These are phyloP conservation scores for Prunella strophiata DNA, from an alignment of 2,797 vertebrate genomes.

Conservation along the genomic window DNA sequence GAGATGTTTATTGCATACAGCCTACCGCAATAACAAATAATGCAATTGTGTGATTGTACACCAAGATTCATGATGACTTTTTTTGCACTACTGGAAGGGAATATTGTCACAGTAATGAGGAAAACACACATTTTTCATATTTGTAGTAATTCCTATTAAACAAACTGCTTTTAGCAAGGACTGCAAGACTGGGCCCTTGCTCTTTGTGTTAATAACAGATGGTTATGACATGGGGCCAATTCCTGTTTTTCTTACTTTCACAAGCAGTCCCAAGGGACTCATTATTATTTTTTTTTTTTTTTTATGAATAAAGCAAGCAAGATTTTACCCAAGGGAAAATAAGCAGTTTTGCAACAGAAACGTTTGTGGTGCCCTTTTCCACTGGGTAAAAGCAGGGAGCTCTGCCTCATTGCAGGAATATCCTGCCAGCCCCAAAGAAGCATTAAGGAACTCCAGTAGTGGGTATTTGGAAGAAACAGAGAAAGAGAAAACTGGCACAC, in stretches of 20 bases:
- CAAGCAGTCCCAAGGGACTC: constrained; percentile 6
- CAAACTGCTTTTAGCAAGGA: constrained; percentile 43
- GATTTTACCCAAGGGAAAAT: constrained; percentile 36
- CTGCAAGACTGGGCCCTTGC: not conserved
- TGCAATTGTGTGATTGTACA: not conserved
- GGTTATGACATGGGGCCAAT: constrained; percentile 46
- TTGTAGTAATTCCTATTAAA: constrained; percentile 43
- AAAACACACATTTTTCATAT: constrained; percentile 59
- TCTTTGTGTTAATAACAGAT: constrained; percentile 54
- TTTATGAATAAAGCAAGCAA: constrained; percentile 8
- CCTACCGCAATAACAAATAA: not conserved
- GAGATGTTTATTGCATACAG: constrained; percentile 28
- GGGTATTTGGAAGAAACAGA: not conserved
- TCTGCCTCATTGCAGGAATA: not conserved
- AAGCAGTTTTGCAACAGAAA: not conserved
- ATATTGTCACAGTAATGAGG: constrained; percentile 35
- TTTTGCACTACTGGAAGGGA: not conserved
- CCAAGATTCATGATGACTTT: not conserved
- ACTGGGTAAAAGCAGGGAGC: not conserved
- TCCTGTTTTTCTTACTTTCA: constrained; percentile 23
- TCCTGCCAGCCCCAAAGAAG: not conserved
- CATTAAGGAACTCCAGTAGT: not conserved
- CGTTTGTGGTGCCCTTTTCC: not conserved
- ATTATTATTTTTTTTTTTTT: not conserved
- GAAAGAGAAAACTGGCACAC: not conserved